A percentile compares a stretch with the other conserved stretches of the same genome.
Conservation (phyloP, 2,888 invertebrate genomes). For the Eilema caniola region DNA sequence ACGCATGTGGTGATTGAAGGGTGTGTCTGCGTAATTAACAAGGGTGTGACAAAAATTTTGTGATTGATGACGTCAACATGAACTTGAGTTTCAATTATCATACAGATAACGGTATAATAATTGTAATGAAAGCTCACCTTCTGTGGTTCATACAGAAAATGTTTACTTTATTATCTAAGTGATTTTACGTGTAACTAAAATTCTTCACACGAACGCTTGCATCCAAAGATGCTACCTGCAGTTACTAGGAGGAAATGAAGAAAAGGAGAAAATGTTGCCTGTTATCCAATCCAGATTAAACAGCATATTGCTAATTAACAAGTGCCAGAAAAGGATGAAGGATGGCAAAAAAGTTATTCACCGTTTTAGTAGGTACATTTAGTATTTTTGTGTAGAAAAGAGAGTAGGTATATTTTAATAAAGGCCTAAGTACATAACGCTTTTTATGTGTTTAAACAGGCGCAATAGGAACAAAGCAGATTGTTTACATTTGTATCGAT, state of each 20-base stretch:
- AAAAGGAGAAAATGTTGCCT: too few relatives aligned
- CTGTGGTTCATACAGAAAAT: constrained; percentile 22
- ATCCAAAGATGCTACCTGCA: too few relatives aligned
- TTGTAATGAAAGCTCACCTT: constrained; percentile 46
- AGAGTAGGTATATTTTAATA: not conserved
- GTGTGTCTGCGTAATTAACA: constrained; percentile 70
- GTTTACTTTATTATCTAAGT: not conserved
- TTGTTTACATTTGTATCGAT: constrained; percentile 12
- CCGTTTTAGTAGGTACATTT: too few relatives aligned
- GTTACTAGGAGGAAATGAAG: too few relatives aligned
- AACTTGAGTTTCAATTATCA: too few relatives aligned
- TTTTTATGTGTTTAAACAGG: constrained; percentile 9
- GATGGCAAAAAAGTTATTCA: too few relatives aligned
- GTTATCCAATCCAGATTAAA: too few relatives aligned
- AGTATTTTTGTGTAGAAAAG: constrained; percentile 14
- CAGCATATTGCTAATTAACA: not conserved
- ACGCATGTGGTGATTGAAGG: constrained; percentile 46
- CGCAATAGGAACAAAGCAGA: constrained; percentile 9
- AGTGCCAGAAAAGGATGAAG: too few relatives aligned
- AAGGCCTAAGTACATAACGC: not conserved
- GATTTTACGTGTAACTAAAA: too few relatives aligned
- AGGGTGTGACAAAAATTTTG: constrained; percentile 74
- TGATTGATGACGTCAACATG: constrained; percentile 63
- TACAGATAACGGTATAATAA: not conserved
- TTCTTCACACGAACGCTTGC: too few relatives aligned